Evolutionary conservation across 2,888 invertebrate genomes (phyloP), one percentile per base, ranked within the genome.

Genomic region (Drosophila maculinotata): DNA sequence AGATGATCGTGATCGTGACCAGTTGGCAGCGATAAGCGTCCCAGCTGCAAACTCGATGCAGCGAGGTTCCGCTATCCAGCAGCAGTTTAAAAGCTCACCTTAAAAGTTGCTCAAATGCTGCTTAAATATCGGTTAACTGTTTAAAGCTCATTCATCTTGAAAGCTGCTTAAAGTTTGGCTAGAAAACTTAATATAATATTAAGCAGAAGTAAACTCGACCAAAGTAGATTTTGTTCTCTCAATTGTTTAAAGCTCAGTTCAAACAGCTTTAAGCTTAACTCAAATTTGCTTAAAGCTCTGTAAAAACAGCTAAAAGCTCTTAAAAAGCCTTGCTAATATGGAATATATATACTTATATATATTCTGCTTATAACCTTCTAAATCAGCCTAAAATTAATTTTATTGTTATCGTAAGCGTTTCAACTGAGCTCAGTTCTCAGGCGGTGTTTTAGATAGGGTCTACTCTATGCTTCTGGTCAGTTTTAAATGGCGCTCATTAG

Each of bases 401-500:
- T 14, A 5, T 10, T 39, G 5, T 10, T 39, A 39, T 28, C 28
- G 28, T 9, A n/a, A 41, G 26, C 45, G 30, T 33, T 15, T 26
- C 30, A 35, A 23, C 25, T 39, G 44, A 3, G 25, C 2, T 35
- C 10, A 20, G 23, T 36, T 36, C 31, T 9, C 25, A 30, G 35
- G 14, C 12, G 10, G 5, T 4, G n/a, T 15, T n/a, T 25, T 7
- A 6, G 17, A 35, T 3, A 5, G 17, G 8, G 2, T 23, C 63
- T 14, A 2, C 36, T 48, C 31, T 53, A 71, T 57, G 57, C n/a
- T n/a, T n/a, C n/a, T n/a, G n/a, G n/a, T n/a, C n/a, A n/a, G n/a
- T n/a, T n/a, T n/a, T n/a, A n/a, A 74, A 73, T 69, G 60, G 65
- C 45, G 56, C 62, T 71, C 71, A 71, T 75, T 74, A 74, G 53